Percentiles rank a stretch among this genome's conserved stretches.
phyloP scores from a whole-genome alignment of 2,797 vertebrate genomes.

The Esox masquinongy region DNA sequence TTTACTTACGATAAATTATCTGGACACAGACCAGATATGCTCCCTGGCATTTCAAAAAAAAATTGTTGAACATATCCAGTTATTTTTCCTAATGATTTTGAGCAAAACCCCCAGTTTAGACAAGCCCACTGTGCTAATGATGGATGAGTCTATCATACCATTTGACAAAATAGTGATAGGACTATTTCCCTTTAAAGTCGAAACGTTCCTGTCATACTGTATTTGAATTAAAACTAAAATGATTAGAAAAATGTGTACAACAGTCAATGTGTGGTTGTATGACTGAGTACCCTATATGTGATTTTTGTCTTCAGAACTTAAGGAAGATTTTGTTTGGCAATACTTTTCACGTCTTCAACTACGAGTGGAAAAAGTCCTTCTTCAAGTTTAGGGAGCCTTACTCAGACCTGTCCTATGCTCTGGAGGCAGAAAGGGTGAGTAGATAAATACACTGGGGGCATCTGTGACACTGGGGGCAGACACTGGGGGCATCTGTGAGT shows the following conservation, averaged over 20 bases:
- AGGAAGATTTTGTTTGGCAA: constrained; percentile 78
- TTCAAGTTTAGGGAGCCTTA: constrained; percentile 76
- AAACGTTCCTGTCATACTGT: not conserved
- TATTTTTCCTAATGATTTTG: not conserved
- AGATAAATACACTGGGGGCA: not conserved
- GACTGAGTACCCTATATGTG: not conserved
- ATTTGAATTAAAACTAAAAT: not conserved
- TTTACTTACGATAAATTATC: not conserved
- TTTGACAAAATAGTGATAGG: not conserved
- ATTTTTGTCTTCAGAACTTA: constrained; percentile 68
- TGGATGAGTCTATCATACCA: not conserved
- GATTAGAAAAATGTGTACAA: not conserved
- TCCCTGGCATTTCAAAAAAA: not conserved
- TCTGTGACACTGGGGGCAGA: constrained; percentile 69
- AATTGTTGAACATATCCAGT: not conserved
- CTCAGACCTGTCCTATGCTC: constrained; percentile 73
- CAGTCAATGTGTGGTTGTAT: not conserved
- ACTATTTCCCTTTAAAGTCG: not conserved
- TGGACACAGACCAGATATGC: not conserved
- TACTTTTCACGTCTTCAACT: constrained; percentile 64
- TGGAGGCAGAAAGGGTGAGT: constrained; percentile 78
- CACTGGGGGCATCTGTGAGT: too few species aligned
- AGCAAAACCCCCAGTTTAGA: not conserved
- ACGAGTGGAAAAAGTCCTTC: constrained; percentile 75
- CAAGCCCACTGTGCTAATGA: not conserved